Evolutionary conservation across 1,140 invertebrate genomes (phyloP).

Genomic region (Limonius californicus): DNA sequence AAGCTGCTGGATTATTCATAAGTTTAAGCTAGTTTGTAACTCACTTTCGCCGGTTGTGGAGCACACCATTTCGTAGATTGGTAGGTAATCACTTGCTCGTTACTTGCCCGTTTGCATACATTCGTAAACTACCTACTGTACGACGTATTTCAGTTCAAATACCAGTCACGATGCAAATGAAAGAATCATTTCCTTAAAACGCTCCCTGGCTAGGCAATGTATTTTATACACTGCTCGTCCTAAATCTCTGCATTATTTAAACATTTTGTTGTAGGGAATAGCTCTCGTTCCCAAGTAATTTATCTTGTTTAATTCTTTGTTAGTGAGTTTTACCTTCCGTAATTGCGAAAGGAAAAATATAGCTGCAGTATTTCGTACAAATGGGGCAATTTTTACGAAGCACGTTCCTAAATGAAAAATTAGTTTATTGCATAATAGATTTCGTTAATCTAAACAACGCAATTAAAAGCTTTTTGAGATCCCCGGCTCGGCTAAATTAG

Average conservation of each 20-base stretch:
- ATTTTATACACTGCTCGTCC: constrained; percentile 11
- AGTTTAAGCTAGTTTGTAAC: constrained; percentile 43
- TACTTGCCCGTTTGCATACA: constrained; percentile 37
- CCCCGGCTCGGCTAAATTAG: background rate
- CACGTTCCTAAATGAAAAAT: constrained; percentile 18
- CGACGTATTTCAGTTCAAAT: constrained; percentile 9
- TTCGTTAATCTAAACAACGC: background rate
- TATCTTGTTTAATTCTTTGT: constrained; percentile 24
- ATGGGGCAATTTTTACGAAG: constrained; percentile 11
- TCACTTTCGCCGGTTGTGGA: constrained; percentile 38
- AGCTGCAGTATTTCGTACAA: constrained; percentile 8
- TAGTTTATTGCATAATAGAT: constrained; percentile 13
- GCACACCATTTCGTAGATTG: constrained; percentile 42
- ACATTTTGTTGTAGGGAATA: constrained; percentile 35
- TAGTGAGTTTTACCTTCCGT: constrained; percentile 10
- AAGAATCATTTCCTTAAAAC: constrained; percentile 26
- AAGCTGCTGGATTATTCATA: constrained; percentile 44
- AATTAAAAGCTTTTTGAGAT: too few relatives aligned
- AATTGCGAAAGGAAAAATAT: constrained; percentile 16
- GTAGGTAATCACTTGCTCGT: constrained; percentile 47
- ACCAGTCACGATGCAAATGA: constrained; percentile 11
- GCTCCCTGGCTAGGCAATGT: constrained; percentile 13
- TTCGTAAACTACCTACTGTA: constrained; percentile 12
- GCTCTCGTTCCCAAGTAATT: constrained; percentile 22
- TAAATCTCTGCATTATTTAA: constrained; percentile 38